phyloP scores from a whole-genome alignment of 2,888 invertebrate genomes.

The Cephus sareptanus region DNA sequence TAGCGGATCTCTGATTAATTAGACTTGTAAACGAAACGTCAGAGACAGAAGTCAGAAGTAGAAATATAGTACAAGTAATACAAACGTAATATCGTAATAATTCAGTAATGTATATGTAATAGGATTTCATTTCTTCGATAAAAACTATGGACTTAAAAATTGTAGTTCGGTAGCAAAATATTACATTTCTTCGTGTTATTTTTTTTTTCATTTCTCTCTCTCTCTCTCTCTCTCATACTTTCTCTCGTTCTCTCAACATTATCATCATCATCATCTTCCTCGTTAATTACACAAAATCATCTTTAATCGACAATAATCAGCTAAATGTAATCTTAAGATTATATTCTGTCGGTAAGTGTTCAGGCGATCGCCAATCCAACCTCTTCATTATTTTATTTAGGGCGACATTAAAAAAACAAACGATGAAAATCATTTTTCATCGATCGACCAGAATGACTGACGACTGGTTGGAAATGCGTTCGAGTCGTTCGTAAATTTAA shows the following conservation, averaged over 20 bases:
- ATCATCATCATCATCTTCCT: neutral
- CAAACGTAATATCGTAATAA: constrained; percentile 11
- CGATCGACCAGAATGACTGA: too few species aligned
- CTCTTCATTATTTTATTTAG: neutral
- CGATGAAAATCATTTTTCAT: too few species aligned
- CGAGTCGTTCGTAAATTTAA: too few species aligned
- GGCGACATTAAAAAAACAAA: too few species aligned
- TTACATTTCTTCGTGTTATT: constrained; percentile 30
- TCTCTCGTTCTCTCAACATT: neutral
- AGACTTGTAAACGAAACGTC: neutral
- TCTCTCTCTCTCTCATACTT: constrained; percentile 1
- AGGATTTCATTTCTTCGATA: constrained; percentile 23
- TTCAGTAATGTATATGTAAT: constrained; percentile 9
- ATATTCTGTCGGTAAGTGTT: constrained; percentile 3
- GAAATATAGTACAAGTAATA: constrained; percentile 1
- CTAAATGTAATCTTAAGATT: constrained; percentile 5
- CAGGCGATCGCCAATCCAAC: neutral
- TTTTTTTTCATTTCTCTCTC: neutral
- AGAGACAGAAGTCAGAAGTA: neutral
- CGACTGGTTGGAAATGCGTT: too few species aligned
- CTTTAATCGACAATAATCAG: constrained; percentile 5
- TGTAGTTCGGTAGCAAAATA: constrained; percentile 49
- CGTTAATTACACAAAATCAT: neutral
- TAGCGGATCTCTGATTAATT: neutral
- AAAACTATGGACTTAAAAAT: constrained; percentile 46